Evolutionary conservation across 2,888 invertebrate species (phyloP).

Genomic region (Caenorhabditis sinica): DNA sequence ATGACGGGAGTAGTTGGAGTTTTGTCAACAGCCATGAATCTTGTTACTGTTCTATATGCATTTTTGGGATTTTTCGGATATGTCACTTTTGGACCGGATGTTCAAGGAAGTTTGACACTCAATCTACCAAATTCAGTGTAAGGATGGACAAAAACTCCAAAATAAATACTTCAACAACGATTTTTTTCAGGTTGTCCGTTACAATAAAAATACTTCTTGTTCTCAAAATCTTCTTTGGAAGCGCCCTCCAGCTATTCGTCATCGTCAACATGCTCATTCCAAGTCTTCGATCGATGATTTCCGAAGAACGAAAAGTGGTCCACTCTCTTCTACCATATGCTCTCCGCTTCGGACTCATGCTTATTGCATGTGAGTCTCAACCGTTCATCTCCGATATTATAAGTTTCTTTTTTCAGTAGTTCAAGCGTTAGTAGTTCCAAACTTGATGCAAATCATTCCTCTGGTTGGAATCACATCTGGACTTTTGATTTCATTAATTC

Average conservation of each 20-base stretch:
- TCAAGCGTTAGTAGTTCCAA: slow-evolving; percentile 70
- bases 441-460: slow-evolving; percentile 73
- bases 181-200: slow-evolving; percentile 69
- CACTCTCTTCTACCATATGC: slow-evolving; percentile 88
- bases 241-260: slow-evolving; percentile 93
- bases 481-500: slow-evolving; percentile 71
- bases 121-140: slow-evolving; percentile 87
- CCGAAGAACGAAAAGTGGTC: slow-evolving; percentile 81
- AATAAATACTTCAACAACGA: neutral
- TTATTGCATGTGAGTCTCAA: slow-evolving; percentile 90
- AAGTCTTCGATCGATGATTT: slow-evolving; percentile 84
- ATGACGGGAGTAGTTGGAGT: slow-evolving; percentile 92
- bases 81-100: slow-evolving; percentile 85
- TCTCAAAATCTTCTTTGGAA: slow-evolving; percentile 71
- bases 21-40: slow-evolving; percentile 92
- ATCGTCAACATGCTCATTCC: slow-evolving; percentile 94
- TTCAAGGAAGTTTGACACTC: slow-evolving; percentile 91
- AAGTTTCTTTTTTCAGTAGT: slow-evolving; percentile 61
- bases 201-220: slow-evolving; percentile 70
- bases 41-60: slow-evolving; percentile 91
- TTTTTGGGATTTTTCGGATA: slow-evolving; percentile 95
- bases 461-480: slow-evolving; percentile 76
- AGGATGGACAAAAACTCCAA: slow-evolving; percentile 15
- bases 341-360: slow-evolving; percentile 88
- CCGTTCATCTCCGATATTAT: neutral